phyloP scores from a whole-genome alignment of 2,113 vertebrate genomes.

The Lathamus discolor region DNA sequence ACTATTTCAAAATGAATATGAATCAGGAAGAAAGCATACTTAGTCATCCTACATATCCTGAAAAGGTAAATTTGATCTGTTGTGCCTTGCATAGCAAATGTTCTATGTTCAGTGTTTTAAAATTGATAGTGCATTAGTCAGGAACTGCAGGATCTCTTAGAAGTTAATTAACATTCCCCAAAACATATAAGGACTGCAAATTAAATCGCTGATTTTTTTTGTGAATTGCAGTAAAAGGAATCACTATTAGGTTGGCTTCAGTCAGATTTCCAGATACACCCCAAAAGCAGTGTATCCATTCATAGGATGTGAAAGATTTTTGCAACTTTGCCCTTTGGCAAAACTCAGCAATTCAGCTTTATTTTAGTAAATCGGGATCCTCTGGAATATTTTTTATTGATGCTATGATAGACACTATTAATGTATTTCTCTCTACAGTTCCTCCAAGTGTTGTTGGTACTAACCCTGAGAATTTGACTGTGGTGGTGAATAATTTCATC shows the following conservation, averaged over 20 bases:
- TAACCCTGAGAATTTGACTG: slow-evolving; percentile 85
- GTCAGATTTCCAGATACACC: neutral
- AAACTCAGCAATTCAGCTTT: neutral
- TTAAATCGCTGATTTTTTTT: neutral
- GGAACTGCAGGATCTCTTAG: neutral
- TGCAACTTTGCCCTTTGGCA: neutral
- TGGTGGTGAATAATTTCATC: slow-evolving; percentile 92
- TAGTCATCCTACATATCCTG: neutral
- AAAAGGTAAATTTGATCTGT: neutral
- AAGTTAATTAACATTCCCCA: neutral
- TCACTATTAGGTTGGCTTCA: neutral
- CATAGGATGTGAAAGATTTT: neutral
- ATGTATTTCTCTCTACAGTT: slow-evolving; percentile 74
- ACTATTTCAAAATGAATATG: neutral
- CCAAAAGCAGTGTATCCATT: neutral
- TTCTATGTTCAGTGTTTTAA: neutral
- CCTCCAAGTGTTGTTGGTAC: slow-evolving; percentile 85
- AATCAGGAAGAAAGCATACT: neutral
- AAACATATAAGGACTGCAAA: neutral
- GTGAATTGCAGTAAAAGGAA: neutral
- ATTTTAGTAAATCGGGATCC: neutral
- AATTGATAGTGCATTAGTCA: neutral
- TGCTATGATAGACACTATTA: neutral
- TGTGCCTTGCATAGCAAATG: neutral
- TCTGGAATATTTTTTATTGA: neutral